Conservation (phyloP, 2,797 vertebrate genomes). For the Rhynchonycteris naso region DNA sequence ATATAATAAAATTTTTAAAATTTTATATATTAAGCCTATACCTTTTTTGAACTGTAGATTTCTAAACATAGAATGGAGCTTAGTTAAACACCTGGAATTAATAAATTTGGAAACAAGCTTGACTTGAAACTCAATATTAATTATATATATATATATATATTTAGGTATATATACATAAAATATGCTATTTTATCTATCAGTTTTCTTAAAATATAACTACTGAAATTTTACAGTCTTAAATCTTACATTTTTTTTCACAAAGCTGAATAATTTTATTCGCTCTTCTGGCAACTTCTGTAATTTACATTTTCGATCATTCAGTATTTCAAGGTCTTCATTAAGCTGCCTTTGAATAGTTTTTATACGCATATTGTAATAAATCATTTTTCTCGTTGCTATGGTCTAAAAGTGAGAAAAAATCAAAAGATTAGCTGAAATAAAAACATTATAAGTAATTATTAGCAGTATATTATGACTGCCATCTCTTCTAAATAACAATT, state of each 20-base stretch:
- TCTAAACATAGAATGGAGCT: conserved; percentile 24
- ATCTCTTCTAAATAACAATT: neutral
- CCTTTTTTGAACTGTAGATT: neutral
- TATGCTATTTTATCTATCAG: neutral
- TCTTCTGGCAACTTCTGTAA: conserved; percentile 88
- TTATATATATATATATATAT: neutral
- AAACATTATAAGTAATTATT: neutral
- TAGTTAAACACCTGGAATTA: conserved; percentile 14
- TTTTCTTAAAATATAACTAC: neutral
- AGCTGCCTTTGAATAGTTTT: conserved; percentile 87
- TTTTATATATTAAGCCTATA: neutral
- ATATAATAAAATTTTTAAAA: neutral
- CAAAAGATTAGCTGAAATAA: conserved; percentile 14
- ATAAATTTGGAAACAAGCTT: conserved; percentile 3
- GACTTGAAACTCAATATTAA: conserved; percentile 35
- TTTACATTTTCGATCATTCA: conserved; percentile 87
- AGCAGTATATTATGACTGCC: neutral
- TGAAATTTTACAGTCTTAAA: conserved; percentile 30
- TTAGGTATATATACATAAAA: neutral
- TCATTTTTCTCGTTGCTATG: conserved; percentile 93
- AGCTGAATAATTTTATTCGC: conserved; percentile 87
- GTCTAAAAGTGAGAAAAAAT: conserved; percentile 83
- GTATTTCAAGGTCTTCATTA: conserved; percentile 84
- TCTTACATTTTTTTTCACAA: conserved; percentile 89
- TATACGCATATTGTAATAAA: conserved; percentile 95